Conservation (phyloP, 2,888 invertebrate species). For the Lithophane semibrunnea region DNA sequence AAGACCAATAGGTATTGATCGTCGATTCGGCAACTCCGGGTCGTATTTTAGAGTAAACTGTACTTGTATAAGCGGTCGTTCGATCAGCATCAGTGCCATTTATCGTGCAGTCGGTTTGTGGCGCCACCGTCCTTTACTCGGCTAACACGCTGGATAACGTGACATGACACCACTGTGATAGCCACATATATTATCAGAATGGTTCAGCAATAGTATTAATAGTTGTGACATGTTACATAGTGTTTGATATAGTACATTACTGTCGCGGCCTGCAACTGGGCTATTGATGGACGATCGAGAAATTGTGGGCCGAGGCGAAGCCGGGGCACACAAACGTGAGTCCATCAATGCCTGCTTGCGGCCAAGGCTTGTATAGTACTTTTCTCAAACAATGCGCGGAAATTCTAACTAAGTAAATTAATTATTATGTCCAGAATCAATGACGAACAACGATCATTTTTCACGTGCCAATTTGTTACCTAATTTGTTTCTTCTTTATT, state of each 20-base stretch:
- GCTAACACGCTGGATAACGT: constrained; percentile 78
- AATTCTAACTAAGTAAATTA: no score
- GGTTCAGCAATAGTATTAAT: constrained; percentile 31
- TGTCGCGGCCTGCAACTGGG: no score
- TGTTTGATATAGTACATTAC: constrained; percentile 19
- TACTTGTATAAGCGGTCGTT: constrained; percentile 76
- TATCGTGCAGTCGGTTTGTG: constrained; percentile 75
- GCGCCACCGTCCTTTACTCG: constrained; percentile 76
- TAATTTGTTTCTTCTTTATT: no score
- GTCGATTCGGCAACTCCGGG: constrained; percentile 67
- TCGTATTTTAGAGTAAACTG: constrained; percentile 80
- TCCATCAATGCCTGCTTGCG: no score
- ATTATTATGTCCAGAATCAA: no score
- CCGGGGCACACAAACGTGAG: no score
- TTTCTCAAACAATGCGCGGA: no score
- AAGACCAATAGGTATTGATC: constrained; percentile 69
- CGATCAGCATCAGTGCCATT: constrained; percentile 75
- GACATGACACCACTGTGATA: constrained; percentile 75
- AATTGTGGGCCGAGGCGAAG: no score
- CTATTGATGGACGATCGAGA: no score
- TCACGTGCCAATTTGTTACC: no score
- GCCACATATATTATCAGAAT: constrained; percentile 65
- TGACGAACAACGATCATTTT: no score
- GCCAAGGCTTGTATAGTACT: no score
- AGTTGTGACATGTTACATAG: constrained; percentile 8